A percentile compares a stretch with the other conserved stretches of the same genome.
phyloP scores from a whole-genome alignment of 2,113 vertebrate genomes.

The Cyprinodon brontotheroides region DNA sequence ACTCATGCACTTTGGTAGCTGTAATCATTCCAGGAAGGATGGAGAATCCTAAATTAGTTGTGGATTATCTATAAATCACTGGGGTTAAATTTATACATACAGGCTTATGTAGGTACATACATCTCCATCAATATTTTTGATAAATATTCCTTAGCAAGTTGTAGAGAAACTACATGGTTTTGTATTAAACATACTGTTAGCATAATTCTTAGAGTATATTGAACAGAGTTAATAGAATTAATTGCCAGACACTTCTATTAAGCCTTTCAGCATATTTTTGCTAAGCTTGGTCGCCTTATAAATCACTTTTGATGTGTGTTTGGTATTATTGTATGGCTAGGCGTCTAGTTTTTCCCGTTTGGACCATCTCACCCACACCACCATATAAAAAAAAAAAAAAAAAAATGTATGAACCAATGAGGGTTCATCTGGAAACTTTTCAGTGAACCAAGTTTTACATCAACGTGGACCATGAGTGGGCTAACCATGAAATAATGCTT shows the following conservation, averaged over 20 bases:
- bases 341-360: no score
- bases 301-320: background rate
- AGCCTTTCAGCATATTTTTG: background rate
- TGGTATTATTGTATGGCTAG: background rate
- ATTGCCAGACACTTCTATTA: background rate
- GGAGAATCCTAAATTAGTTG: background rate
- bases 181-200: no score
- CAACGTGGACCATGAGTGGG: background rate
- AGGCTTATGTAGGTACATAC: no score
- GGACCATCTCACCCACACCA: background rate
- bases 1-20: background rate
- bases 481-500: background rate
- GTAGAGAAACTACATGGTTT: no score
- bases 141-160: no score
- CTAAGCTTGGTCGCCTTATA: background rate
- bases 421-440: no score
- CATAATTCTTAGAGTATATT: no score
- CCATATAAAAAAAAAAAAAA: background rate
- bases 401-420: background rate
- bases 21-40: background rate
- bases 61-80: background rate
- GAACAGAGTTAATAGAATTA: background rate
- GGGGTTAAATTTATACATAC: no score
- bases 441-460: background rate
- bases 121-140: no score